Evolutionary conservation across 2,888 invertebrate species (phyloP), one percentile per base, ranked within the genome.

Genomic region (Cinara cedri): DNA sequence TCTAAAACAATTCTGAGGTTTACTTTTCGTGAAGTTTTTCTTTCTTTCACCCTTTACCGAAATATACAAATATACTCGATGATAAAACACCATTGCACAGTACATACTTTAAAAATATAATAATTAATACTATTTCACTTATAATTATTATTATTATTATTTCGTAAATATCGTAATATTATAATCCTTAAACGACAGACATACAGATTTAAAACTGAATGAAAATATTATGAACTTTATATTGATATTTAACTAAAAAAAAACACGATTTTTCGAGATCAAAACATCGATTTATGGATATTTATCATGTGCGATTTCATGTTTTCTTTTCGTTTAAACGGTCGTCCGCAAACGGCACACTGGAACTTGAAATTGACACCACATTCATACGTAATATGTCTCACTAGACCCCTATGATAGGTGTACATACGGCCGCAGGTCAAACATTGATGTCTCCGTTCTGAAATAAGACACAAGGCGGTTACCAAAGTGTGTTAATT

Each of bases 351-450:
- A 71, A 84, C 82, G 3, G 82, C 80, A 71, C 84, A 84, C 57
- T 78, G 81, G 72, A 83, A 84, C 80, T 83, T 83, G 57, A 83
- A 83, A 63, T 70, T 60, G 51, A 82, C 82, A n/a, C 82, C 82
- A 83, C 87, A 88, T 82, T 87, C 87, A 81, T 85, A 86, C 81
- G 86, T 87, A 82, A 86, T 83, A 81, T 87, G 87, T 55, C 85
- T 85, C n/a, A 76, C 81, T 13, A 87, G 83, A 81, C 87, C 86
- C 82, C 86, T 86, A 82, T 86, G 84, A 81, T 87, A 87, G 81
- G 86, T 87, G 82, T 87, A 88, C 81, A 85, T 85, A 63, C 84
- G 85, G 10, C 85, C 83, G 82, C 88, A 88, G 4, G 84, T 81
- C 55, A 84, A 83, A 82, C 88, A 87, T 55, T 75, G 81, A 26